Evolutionary conservation across 2,888 invertebrate genomes (phyloP), one percentile per base, ranked within the genome.

Genomic region (Muschampia staudingeri): DNA sequence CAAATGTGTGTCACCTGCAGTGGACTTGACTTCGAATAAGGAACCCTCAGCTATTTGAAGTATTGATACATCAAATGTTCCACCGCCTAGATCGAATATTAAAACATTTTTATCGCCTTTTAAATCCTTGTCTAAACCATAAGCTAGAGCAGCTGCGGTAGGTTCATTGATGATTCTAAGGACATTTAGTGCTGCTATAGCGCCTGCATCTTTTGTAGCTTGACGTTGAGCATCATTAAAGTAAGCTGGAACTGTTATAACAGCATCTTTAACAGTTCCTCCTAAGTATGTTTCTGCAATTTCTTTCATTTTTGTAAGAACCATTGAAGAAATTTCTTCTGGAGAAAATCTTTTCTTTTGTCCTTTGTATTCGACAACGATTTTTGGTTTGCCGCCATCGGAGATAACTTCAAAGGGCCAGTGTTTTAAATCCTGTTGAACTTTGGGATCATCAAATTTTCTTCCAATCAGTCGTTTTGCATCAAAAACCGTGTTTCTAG

Each of bases 11-110:
- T 99, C 98, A 7, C 98, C 98, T 5, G 98, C 98, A 0, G 98
- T 98, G 0, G 98, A 97, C 91, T 97, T 97, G 0, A 99, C 98
- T 96, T 98, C 98, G 90, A 98, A 98, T 85, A 98, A 93, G 0
- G 98, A 98, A 0, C 99, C 98, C 94, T 99, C 99, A 89, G 99
- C 98, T 92, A 99, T 99, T 86, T 98, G 98, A 44, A 99, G 97
- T 86, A 99, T 97, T 42, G 99, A 99, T 11, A 99, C 99, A 96
- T 99, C 99, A 92, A 99, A 99, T 52, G 99, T 99, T 44, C 99
- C 99, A 85, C 99, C 99, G 37, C 98, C 98, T 82, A 98, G 97
- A 93, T 98, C 98, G 89, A 98, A 98, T 88, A 98, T 98, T 14
- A 98, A 94, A 8, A 98, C 98, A 91, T 98, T 98, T 86, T 98